These are phyloP conservation scores for Herpailurus yagouaroundi DNA, from an alignment of 2,113 vertebrate species.

Conservation along the genomic window DNA sequence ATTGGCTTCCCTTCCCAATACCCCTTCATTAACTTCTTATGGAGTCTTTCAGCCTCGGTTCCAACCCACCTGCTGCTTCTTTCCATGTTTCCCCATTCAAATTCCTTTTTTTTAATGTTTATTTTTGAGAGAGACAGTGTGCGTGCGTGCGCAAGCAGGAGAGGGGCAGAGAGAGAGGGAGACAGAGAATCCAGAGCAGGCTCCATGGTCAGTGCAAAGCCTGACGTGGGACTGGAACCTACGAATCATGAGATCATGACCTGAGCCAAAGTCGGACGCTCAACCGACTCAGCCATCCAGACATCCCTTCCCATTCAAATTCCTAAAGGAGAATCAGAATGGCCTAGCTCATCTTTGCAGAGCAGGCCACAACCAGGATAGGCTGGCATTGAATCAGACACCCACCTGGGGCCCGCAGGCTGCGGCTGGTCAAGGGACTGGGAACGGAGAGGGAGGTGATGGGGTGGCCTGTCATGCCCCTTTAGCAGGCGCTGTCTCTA, in stretches of 20 bases:
- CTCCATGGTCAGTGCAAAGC: too few species aligned
- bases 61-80: not conserved
- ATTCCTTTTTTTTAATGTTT: not conserved
- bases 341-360: not conserved
- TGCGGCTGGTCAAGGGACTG: not conserved
- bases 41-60: not conserved
- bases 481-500: not conserved
- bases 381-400: not conserved
- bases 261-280: too few species aligned
- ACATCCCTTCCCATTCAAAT: not conserved
- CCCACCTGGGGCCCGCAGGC: not conserved
- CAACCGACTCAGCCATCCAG: too few species aligned
- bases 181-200: too few species aligned
- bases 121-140: too few species aligned
- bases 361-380: not conserved
- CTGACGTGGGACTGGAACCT: too few species aligned
- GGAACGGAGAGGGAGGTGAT: not conserved
- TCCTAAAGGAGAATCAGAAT: slow-evolving; percentile 1
- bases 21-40: not conserved
- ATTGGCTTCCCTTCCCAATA: not conserved
- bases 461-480: not conserved
- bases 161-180: too few species aligned
- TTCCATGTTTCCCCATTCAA: not conserved
- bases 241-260: too few species aligned
- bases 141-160: too few species aligned